Percentiles rank a stretch among this genome's conserved stretches.
These are phyloP conservation scores for Hylaeus anthracinus DNA, from an alignment of 1,140 invertebrate species.

Conservation along the genomic window DNA sequence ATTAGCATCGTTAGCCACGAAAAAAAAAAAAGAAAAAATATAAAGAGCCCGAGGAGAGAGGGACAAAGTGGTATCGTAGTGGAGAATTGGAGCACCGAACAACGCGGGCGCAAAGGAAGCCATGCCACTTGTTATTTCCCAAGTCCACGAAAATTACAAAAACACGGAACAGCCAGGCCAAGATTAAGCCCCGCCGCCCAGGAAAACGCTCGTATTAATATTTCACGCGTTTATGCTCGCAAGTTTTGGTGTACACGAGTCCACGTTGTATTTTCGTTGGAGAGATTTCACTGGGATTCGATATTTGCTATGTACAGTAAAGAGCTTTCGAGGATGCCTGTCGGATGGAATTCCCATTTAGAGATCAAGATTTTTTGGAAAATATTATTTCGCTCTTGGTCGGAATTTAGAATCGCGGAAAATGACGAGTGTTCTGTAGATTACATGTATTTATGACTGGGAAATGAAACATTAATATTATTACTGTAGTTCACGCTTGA, in stretches of 20 bases:
- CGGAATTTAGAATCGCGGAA: too few species aligned
- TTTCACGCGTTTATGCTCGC: background rate
- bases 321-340: background rate
- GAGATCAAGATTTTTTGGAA: too few species aligned
- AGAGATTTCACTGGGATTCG: background rate
- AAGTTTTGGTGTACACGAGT: background rate
- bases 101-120: slow-evolving; percentile 38
- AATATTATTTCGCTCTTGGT: too few species aligned
- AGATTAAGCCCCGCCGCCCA: slow-evolving; percentile 1
- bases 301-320: background rate
- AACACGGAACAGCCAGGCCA: slow-evolving; percentile 20
- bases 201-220: slow-evolving; percentile 23
- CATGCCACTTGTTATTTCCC: slow-evolving; percentile 39
- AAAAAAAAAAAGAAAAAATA: background rate
- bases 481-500: too few species aligned
- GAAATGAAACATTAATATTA: too few species aligned
- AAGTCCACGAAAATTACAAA: slow-evolving; percentile 30
- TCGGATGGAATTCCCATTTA: background rate
- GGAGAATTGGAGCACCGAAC: slow-evolving; percentile 49
- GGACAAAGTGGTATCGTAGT: slow-evolving; percentile 35
- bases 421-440: too few species aligned
- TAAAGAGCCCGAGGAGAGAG: background rate
- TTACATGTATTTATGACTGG: too few species aligned
- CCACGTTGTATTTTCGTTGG: background rate
- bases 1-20: slow-evolving; percentile 57